Evolutionary conservation across 2,888 invertebrate species (phyloP).

Genomic region (Amiota minor): DNA sequence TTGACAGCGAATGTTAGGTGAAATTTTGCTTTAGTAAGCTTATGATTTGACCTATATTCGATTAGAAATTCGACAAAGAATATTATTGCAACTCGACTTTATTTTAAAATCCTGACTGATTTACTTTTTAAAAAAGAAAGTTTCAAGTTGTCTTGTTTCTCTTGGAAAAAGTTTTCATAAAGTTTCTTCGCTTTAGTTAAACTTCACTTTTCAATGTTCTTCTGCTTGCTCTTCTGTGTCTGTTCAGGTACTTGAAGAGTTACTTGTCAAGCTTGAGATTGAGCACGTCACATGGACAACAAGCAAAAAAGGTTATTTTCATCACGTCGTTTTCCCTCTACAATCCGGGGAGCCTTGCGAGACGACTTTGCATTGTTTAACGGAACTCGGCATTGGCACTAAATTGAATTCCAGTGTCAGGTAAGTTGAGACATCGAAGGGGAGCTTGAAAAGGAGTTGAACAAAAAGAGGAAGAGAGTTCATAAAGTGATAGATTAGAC

Average conservation of each 20-base stretch:
- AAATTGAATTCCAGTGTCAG: constrained; percentile 82
- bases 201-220: constrained; percentile 28
- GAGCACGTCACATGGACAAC: constrained; percentile 82
- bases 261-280: constrained; percentile 79
- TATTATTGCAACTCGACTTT: too few species aligned
- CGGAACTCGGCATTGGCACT: constrained; percentile 82
- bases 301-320: constrained; percentile 80
- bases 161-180: not conserved
- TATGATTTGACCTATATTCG: not conserved
- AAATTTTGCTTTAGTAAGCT: not conserved
- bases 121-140: too few species aligned
- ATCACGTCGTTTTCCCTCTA: constrained; percentile 82
- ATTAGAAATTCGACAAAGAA: too few species aligned
- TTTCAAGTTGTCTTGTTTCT: too few species aligned
- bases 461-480: not conserved
- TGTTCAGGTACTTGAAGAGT: constrained; percentile 79
- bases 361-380: constrained; percentile 82
- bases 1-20: not conserved
- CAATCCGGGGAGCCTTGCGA: constrained; percentile 82
- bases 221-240: constrained; percentile 28
- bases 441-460: not conserved
- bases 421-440: constrained; percentile 73
- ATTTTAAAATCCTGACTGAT: too few species aligned
- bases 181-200: not conserved
- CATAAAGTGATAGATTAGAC: not conserved